Conservation (phyloP, 1,140 invertebrate species). For the Helicoverpa zea region DNA sequence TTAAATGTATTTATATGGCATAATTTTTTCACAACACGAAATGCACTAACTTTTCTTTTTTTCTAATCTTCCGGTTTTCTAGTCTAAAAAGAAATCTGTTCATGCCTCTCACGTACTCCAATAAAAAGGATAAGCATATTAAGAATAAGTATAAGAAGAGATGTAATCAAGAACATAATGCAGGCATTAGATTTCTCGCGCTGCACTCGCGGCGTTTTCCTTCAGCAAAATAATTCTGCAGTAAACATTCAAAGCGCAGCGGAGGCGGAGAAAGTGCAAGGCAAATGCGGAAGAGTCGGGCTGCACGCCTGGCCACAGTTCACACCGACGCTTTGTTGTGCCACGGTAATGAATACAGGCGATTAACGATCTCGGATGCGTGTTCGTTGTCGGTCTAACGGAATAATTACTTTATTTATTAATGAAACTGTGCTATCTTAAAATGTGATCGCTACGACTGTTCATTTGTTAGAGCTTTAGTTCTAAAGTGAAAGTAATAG, state of each 20-base stretch:
- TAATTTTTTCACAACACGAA: too few relatives aligned
- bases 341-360: slow-evolving; percentile 34
- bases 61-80: not conserved
- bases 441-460: slow-evolving; percentile 30
- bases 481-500: slow-evolving; percentile 32
- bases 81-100: not conserved
- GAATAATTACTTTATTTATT: slow-evolving; percentile 42
- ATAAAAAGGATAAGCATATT: slow-evolving; percentile 4
- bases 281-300: slow-evolving; percentile 61
- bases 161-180: slow-evolving; percentile 40
- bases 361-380: slow-evolving; percentile 40
- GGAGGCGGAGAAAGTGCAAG: slow-evolving; percentile 64
- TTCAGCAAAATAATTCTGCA: slow-evolving; percentile 54
- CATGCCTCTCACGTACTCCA: not conserved
- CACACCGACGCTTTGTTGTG: slow-evolving; percentile 43
- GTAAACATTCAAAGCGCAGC: slow-evolving; percentile 57
- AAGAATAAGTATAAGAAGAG: slow-evolving; percentile 39
- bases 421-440: slow-evolving; percentile 39
- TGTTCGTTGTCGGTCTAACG: slow-evolving; percentile 34
- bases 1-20: too few relatives aligned
- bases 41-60: not conserved
- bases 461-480: slow-evolving; percentile 38
- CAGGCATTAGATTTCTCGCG: slow-evolving; percentile 41
- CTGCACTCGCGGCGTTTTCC: slow-evolving; percentile 46
- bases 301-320: slow-evolving; percentile 47